A percentile compares a stretch with the other conserved stretches of the same genome.
phyloP scores from a whole-genome alignment of 2,113 vertebrate species.

The Anser brachyrhynchus region DNA sequence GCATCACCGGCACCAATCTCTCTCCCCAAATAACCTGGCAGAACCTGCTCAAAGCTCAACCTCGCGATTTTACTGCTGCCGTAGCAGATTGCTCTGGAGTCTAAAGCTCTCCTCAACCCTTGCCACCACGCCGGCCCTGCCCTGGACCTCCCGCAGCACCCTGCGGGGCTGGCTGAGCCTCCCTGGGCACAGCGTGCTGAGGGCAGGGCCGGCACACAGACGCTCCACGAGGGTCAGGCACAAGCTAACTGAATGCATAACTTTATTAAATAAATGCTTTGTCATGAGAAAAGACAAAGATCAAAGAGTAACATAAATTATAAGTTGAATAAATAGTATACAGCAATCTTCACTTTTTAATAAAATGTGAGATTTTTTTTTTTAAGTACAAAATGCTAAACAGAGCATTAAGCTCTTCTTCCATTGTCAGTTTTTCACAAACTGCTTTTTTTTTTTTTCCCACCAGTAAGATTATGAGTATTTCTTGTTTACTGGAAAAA shows the following conservation, averaged over 20 bases:
- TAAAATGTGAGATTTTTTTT: slow-evolving; percentile 94
- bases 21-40: neutral
- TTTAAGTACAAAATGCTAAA: slow-evolving; percentile 95
- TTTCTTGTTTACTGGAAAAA: slow-evolving; percentile 81
- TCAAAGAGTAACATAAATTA: slow-evolving; percentile 99
- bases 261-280: slow-evolving; percentile 99
- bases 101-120: neutral
- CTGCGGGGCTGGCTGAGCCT: neutral
- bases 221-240: slow-evolving; percentile 43
- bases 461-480: slow-evolving; percentile 86
- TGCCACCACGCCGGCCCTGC: neutral
- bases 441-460: slow-evolving; percentile 82
- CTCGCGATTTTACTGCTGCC: neutral
- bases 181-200: neutral
- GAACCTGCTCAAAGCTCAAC: neutral
- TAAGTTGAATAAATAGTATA: slow-evolving; percentile 99
- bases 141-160: neutral
- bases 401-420: slow-evolving; percentile 86
- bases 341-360: slow-evolving; percentile 98
- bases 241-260: slow-evolving; percentile 92
- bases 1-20: neutral
- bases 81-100: neutral
- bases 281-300: slow-evolving; percentile 99
- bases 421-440: slow-evolving; percentile 83
- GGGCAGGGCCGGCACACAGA: neutral